These are phyloP conservation scores for Chelonoidis abingdonii DNA, from an alignment of 2,113 vertebrate genomes.

Conservation along the genomic window DNA sequence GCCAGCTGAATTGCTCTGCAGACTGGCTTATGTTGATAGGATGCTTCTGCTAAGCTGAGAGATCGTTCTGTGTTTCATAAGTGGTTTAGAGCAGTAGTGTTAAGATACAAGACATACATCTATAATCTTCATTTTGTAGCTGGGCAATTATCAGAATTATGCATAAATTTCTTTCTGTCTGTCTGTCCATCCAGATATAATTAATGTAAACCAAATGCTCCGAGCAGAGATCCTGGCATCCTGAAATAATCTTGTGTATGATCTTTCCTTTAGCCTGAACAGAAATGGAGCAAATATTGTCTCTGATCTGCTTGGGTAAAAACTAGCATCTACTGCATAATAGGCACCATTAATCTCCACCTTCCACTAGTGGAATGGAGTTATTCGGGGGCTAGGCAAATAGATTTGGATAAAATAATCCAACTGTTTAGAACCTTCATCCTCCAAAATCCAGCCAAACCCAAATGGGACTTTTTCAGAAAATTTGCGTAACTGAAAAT, in stretches of 20 bases:
- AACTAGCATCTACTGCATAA: slow-evolving; percentile 41
- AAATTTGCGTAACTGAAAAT: slow-evolving; percentile 12
- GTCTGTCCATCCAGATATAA: slow-evolving; percentile 34
- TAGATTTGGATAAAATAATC: neutral
- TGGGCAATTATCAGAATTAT: neutral
- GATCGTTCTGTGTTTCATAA: neutral
- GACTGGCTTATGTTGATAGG: neutral
- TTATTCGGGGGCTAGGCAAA: neutral
- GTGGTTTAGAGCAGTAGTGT: neutral
- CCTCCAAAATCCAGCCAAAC: neutral
- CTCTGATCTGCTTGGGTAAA: slow-evolving; percentile 42
- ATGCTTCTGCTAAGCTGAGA: rapidly evolving
- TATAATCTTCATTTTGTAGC: neutral
- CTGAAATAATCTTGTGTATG: slow-evolving; percentile 26
- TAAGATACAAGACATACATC: neutral
- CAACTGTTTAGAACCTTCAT: slow-evolving; percentile 8
- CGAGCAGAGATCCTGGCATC: slow-evolving; percentile 53
- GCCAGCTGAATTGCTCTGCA: neutral
- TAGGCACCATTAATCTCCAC: neutral
- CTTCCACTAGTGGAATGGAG: neutral
- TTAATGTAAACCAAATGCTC: slow-evolving; percentile 48
- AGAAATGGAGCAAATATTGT: slow-evolving; percentile 23
- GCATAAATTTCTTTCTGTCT: neutral
- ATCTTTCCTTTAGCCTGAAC: slow-evolving; percentile 61
- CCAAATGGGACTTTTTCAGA: neutral